A percentile compares a stretch with the other conserved stretches of the same genome.
Conservation (phyloP, 1,140 invertebrate genomes). For the Eueides isabella region DNA sequence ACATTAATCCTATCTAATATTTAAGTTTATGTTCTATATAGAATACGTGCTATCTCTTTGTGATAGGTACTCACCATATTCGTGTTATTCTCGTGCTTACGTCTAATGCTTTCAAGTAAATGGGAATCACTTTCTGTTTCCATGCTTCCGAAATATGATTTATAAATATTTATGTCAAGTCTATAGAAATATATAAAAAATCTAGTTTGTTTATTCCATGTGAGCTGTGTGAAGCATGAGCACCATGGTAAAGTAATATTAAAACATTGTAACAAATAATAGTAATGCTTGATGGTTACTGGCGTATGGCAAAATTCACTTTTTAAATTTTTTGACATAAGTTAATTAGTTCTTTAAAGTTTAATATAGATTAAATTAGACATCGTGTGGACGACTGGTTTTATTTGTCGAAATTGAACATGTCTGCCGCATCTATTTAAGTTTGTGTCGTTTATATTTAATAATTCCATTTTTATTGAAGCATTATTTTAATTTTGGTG, state of each 20-base stretch:
- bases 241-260: background rate
- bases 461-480: too few relatives aligned
- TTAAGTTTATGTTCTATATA: too few relatives aligned
- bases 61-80: slow-evolving; percentile 43
- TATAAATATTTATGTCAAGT: background rate
- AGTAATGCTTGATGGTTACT: background rate
- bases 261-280: background rate
- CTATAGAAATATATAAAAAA: background rate
- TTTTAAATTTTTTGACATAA: background rate
- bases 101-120: slow-evolving; percentile 31
- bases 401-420: too few relatives aligned
- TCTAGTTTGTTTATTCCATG: background rate
- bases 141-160: background rate
- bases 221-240: background rate
- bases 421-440: too few relatives aligned
- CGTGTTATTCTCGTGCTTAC: slow-evolving; percentile 54
- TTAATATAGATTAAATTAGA: slow-evolving; percentile 2
- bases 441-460: too few relatives aligned
- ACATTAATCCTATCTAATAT: too few relatives aligned
- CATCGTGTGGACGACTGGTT: background rate
- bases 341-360: background rate
- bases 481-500: too few relatives aligned
- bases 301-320: background rate
- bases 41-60: too few relatives aligned
- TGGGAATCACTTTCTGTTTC: slow-evolving; percentile 29